Percentiles rank a stretch among this genome's conserved stretches.
These are phyloP conservation scores for Thermophis baileyi DNA, from an alignment of 2,113 vertebrate species.

Conservation along the genomic window DNA sequence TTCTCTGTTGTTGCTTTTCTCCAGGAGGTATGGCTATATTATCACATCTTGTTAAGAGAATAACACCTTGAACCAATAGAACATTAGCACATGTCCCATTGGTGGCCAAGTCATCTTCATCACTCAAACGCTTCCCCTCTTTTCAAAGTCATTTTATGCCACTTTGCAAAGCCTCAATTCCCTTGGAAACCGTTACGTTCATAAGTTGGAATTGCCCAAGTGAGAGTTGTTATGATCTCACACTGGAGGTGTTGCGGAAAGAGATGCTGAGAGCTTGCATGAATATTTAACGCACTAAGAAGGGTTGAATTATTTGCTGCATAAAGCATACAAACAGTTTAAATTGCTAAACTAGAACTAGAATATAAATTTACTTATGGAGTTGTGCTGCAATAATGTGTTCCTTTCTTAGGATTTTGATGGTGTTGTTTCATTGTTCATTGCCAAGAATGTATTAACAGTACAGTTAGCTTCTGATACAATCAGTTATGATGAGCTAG, in stretches of 20 bases:
- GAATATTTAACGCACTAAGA: conserved; percentile 37
- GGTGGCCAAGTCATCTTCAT: background rate
- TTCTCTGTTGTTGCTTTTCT: background rate
- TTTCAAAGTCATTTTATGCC: background rate
- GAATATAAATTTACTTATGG: conserved; percentile 18
- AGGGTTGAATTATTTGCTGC: conserved; percentile 30
- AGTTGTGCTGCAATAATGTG: background rate
- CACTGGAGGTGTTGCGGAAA: background rate
- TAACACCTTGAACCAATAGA: background rate
- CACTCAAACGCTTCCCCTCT: background rate
- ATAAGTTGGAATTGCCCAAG: conserved; percentile 1
- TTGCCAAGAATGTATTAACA: background rate
- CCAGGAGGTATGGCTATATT: background rate
- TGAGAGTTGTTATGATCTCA: conserved; percentile 21
- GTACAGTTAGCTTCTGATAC: background rate
- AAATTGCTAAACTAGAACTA: background rate
- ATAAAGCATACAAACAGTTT: conserved; percentile 22
- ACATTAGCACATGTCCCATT: background rate
- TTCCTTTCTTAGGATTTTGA: background rate
- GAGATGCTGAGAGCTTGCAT: background rate
- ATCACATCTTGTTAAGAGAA: background rate
- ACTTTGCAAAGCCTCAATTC: conserved; percentile 11
- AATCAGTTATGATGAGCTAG: background rate
- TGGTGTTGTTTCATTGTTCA: background rate
- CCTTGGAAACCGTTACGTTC: background rate